Evolutionary conservation across 2,888 invertebrate genomes (phyloP).

Genomic region (Lottia scabra): DNA sequence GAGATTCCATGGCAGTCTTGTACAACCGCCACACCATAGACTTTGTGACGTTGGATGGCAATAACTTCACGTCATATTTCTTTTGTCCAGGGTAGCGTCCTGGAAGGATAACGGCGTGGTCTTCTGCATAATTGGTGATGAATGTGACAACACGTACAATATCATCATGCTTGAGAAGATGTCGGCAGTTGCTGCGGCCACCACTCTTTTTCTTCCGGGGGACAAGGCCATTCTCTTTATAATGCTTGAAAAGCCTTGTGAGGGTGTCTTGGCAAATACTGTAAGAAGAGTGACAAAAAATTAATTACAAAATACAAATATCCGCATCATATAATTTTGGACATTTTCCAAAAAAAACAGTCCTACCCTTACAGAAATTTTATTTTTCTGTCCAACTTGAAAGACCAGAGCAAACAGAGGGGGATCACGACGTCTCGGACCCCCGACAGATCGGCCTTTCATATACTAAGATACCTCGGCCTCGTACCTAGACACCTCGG

Average conservation of each 20-base stretch:
- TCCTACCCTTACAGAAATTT: too few species aligned
- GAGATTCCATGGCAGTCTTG: not conserved
- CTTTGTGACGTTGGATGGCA: slow-evolving; percentile 11
- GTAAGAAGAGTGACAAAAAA: not conserved
- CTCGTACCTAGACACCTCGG: too few species aligned
- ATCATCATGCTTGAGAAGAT: slow-evolving; percentile 7
- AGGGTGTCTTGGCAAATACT: not conserved
- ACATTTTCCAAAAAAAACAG: too few species aligned
- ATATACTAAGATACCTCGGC: too few species aligned
- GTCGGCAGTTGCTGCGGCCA: not conserved
- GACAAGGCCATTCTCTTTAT: not conserved
- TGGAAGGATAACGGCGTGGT: slow-evolving; percentile 12
- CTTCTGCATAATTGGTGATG: slow-evolving; percentile 17
- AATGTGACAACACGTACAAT: slow-evolving; percentile 13
- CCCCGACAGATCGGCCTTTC: too few species aligned
- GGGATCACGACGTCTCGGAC: too few species aligned
- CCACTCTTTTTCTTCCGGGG: not conserved
- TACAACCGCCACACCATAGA: not conserved
- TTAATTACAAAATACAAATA: not conserved
- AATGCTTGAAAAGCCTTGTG: not conserved
- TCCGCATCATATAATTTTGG: too few species aligned
- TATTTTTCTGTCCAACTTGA: too few species aligned
- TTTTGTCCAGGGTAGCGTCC: slow-evolving; percentile 15
- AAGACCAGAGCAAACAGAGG: too few species aligned
- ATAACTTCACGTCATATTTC: slow-evolving; percentile 10